Conservation (phyloP, 2,113 vertebrate genomes). For the Syngnathus scovelli region DNA sequence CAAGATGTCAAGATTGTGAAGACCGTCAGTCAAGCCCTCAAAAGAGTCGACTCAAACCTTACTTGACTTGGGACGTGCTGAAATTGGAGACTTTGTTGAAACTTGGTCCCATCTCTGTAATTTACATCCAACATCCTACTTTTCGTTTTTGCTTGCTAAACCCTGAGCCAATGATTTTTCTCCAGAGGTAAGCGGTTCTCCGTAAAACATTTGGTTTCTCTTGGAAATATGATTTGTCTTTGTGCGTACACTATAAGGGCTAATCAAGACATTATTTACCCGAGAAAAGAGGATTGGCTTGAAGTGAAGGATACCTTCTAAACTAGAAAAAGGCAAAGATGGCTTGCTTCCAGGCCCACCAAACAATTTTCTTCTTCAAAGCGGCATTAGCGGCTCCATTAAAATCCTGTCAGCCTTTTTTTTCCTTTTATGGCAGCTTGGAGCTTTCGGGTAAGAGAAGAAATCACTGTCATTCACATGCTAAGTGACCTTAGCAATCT, state of each 20-base stretch:
- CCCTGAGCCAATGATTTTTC: constrained; percentile 34
- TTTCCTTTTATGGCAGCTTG: constrained; percentile 41
- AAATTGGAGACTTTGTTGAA: too few relatives aligned
- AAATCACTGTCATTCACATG: constrained; percentile 70
- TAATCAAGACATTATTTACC: constrained; percentile 56
- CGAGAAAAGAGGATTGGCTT: constrained; percentile 37
- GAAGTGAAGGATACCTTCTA: constrained; percentile 1
- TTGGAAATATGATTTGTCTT: constrained; percentile 40
- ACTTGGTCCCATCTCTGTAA: neutral
- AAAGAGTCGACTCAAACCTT: too few relatives aligned
- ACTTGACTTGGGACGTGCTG: too few relatives aligned
- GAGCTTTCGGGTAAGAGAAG: constrained; percentile 45
- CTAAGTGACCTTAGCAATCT: constrained; percentile 66
- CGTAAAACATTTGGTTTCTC: constrained; percentile 38
- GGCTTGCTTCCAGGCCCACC: constrained; percentile 30
- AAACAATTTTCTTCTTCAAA: constrained; percentile 62
- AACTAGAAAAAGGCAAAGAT: neutral
- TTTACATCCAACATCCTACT: constrained; percentile 14
- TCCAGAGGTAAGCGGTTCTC: constrained; percentile 33
- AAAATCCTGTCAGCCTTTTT: constrained; percentile 64
- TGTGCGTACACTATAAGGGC: constrained; percentile 17
- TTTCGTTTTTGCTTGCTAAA: constrained; percentile 31
- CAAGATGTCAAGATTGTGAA: too few relatives aligned
- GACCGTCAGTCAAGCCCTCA: too few relatives aligned
- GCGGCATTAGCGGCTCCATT: constrained; percentile 70